phyloP scores from a whole-genome alignment of 2,113 vertebrate genomes.

The Pollimyrus isidori region DNA sequence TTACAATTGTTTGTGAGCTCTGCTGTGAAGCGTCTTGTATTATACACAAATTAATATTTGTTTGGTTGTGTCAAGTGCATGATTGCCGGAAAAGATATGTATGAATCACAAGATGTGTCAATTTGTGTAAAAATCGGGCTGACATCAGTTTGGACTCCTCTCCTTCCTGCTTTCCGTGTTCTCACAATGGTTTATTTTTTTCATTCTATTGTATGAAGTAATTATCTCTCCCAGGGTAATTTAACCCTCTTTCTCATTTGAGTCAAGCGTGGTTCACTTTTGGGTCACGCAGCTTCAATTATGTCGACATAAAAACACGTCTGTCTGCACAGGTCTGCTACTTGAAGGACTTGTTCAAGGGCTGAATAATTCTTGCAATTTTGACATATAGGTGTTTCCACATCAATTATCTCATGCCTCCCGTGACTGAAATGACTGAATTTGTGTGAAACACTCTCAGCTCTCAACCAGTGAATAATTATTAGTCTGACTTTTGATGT shows the following conservation, averaged over 20 bases:
- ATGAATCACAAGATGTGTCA: neutral
- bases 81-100: neutral
- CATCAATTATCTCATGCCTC: neutral
- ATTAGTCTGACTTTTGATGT: neutral
- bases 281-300: constrained; percentile 12
- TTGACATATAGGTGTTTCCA: neutral
- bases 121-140: neutral
- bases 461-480: neutral
- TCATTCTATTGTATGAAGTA: neutral
- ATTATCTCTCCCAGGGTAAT: neutral
- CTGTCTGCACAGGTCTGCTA: neutral
- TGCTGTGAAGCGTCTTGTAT: neutral
- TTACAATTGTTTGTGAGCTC: neutral
- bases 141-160: neutral
- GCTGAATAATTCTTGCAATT: neutral
- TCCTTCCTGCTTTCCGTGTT: neutral
- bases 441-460: neutral
- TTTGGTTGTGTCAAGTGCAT: neutral
- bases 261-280: constrained; percentile 17
- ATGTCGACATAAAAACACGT: neutral
- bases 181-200: neutral
- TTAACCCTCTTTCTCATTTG: neutral
- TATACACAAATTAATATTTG: neutral
- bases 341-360: neutral
- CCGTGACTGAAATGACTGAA: constrained; percentile 10